phyloP scores from a whole-genome alignment of 2,888 invertebrate genomes.

The Boloria euphrosyne region DNA sequence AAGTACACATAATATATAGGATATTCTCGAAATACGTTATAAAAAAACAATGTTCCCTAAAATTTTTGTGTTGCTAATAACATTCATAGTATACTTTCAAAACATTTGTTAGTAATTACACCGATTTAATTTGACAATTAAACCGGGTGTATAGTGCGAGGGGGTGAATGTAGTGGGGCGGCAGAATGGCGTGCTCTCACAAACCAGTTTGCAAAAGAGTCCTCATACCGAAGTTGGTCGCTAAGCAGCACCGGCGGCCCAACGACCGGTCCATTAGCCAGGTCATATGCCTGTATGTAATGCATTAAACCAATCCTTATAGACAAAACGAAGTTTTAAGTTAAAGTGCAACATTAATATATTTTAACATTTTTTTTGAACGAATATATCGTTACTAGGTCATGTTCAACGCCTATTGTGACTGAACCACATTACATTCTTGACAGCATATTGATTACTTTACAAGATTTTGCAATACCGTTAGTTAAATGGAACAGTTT shows the following conservation, averaged over 20 bases:
- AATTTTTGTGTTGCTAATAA: background rate
- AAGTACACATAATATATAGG: no score
- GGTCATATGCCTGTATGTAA: conserved; percentile 54
- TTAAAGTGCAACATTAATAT: conserved; percentile 1
- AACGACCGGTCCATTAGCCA: conserved; percentile 57
- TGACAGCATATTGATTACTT: conserved; percentile 15
- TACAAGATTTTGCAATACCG: conserved; percentile 23
- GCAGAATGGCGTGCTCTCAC: conserved; percentile 49
- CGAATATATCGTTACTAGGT: conserved; percentile 15
- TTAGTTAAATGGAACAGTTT: conserved; percentile 31
- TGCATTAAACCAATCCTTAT: conserved; percentile 30
- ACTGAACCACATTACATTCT: conserved; percentile 16
- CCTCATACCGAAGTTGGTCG: conserved; percentile 62
- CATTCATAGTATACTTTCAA: background rate
- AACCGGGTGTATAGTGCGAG: conserved; percentile 33
- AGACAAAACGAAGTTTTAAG: conserved; percentile 10
- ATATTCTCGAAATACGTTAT: no score
- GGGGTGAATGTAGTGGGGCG: conserved; percentile 44
- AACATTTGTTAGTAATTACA: background rate
- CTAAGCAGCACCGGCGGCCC: conserved; percentile 46
- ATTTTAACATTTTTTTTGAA: conserved; percentile 11
- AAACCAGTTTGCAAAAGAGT: conserved; percentile 73
- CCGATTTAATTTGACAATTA: conserved; percentile 7
- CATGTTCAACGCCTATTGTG: conserved; percentile 22
- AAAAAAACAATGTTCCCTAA: no score